Evolutionary conservation across 2,797 vertebrate species (phyloP).

Genomic region (Benthosema pterotum): DNA sequence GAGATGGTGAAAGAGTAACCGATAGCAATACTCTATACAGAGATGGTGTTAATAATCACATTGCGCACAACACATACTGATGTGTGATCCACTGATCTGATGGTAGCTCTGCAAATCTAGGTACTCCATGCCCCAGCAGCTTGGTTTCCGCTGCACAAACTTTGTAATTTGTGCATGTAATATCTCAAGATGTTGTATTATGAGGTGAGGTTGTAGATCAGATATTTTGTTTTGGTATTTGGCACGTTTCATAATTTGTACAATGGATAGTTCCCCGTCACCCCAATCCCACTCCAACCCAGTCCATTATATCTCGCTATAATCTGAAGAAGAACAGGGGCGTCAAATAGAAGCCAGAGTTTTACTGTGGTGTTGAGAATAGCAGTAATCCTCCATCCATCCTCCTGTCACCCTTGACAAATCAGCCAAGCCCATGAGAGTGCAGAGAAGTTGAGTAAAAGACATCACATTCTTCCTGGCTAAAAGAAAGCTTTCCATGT

Average conservation of each 20-base stretch:
- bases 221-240: too few relatives aligned
- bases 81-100: slow-evolving; percentile 23
- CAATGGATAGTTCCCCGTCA: slow-evolving; percentile 9
- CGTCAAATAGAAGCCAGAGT: slow-evolving; percentile 13
- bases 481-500: slow-evolving; percentile 32
- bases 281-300: slow-evolving; percentile 4
- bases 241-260: slow-evolving; percentile 28
- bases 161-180: too few relatives aligned
- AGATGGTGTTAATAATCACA: not conserved
- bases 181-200: too few relatives aligned
- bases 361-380: slow-evolving; percentile 5
- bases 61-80: too few relatives aligned
- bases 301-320: not conserved
- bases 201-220: too few relatives aligned
- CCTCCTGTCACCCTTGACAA: slow-evolving; percentile 33
- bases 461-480: slow-evolving; percentile 27
- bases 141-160: too few relatives aligned
- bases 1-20: too few relatives aligned
- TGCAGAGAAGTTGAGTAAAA: slow-evolving; percentile 12
- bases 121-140: too few relatives aligned
- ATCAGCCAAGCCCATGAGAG: slow-evolving; percentile 18
- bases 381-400: slow-evolving; percentile 28
- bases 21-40: not conserved
- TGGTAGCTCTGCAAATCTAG: slow-evolving; percentile 42
- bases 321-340: not conserved